Evolutionary conservation across 2,113 vertebrate species (phyloP).

Genomic region (Scophthalmus maximus): DNA sequence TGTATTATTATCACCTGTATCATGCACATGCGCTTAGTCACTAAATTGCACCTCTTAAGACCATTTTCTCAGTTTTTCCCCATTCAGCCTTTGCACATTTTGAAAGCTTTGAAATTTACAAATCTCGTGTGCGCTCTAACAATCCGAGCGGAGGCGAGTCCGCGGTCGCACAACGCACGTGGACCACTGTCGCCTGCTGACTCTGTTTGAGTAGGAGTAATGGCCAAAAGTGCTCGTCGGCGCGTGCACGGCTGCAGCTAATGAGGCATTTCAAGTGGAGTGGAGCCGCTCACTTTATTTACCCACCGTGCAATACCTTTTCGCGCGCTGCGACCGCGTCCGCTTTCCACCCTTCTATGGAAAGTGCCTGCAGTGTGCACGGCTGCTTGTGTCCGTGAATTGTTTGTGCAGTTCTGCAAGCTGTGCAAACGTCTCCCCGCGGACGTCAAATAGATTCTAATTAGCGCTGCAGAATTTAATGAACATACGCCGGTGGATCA

Average conservation of each 20-base stretch:
- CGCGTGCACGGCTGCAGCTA: not conserved
- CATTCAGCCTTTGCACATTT: too few relatives aligned
- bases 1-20: too few relatives aligned
- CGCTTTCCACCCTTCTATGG: not conserved
- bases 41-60: too few relatives aligned
- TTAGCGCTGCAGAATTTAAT: constrained; percentile 76
- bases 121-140: too few relatives aligned
- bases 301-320: constrained; percentile 13
- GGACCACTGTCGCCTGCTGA: not conserved
- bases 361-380: constrained; percentile 28
- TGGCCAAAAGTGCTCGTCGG: constrained; percentile 2
- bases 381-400: constrained; percentile 58
- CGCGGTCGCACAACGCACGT: not conserved
- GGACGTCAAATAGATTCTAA: constrained; percentile 75
- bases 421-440: constrained; percentile 65
- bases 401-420: constrained; percentile 65
- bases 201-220: not conserved
- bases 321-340: constrained; percentile 11
- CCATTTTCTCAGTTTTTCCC: too few relatives aligned
- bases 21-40: too few relatives aligned
- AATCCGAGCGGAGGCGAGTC: not conserved
- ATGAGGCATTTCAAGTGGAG: constrained; percentile 43
- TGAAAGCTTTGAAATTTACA: too few relatives aligned
- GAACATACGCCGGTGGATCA: constrained; percentile 73
- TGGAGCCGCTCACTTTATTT: constrained; percentile 40